Percentiles rank a stretch among this genome's conserved stretches.
phyloP scores from a whole-genome alignment of 1,140 invertebrate species.

The Carposina sasakii region DNA sequence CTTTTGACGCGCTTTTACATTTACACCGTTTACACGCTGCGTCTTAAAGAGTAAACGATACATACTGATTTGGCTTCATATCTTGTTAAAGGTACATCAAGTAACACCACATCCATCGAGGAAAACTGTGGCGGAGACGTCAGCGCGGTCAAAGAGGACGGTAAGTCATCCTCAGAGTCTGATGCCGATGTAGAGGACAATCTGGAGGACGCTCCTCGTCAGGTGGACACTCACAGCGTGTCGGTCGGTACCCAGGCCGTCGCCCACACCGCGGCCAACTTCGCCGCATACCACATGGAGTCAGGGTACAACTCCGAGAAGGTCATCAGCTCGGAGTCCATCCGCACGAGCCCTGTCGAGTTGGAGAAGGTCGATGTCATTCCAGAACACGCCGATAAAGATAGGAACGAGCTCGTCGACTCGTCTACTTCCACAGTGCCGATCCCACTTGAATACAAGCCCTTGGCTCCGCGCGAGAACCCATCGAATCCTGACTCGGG shows the following conservation, averaged over 20 bases:
- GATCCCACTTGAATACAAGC: conserved; percentile 59
- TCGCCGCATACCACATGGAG: conserved; percentile 72
- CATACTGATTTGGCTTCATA: too few species aligned
- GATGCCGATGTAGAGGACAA: conserved; percentile 89
- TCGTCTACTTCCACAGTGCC: conserved; percentile 36
- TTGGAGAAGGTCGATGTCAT: conserved; percentile 72
- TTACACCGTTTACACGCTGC: too few species aligned
- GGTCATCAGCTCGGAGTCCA: conserved; percentile 64
- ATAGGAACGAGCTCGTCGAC: conserved; percentile 52
- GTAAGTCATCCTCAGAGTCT: conserved; percentile 76
- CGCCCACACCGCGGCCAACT: conserved; percentile 59
- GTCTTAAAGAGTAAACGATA: too few species aligned
- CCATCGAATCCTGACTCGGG: conserved; percentile 72
- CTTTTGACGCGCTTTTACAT: too few species aligned
- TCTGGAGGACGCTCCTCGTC: conserved; percentile 74
- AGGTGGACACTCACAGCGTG: conserved; percentile 30
- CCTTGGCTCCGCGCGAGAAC: conserved; percentile 51
- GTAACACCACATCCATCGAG: conserved; percentile 39
- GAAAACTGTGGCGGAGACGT: conserved; percentile 27
- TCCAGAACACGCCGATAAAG: conserved; percentile 72
- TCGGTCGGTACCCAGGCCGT: conserved; percentile 39
- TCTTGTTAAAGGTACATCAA: too few species aligned
- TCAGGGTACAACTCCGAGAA: conserved; percentile 83
- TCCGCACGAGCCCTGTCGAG: conserved; percentile 70
- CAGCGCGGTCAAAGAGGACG: conserved; percentile 54